These are phyloP conservation scores for Hippocampus abdominalis DNA, from an alignment of 2,113 vertebrate genomes.

Conservation along the genomic window DNA sequence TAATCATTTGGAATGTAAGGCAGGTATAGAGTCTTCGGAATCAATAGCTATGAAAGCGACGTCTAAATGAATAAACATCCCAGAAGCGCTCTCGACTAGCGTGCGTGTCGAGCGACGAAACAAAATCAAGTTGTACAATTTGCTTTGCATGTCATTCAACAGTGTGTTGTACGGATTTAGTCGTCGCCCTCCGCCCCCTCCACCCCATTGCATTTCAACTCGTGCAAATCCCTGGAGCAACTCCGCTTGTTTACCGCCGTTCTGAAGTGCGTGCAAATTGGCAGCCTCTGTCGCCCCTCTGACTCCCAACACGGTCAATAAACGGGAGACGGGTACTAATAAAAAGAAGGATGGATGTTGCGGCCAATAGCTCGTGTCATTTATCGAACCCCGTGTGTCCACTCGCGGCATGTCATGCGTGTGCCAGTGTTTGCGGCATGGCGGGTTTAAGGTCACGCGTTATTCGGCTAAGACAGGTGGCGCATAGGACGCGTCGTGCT, in stretches of 20 bases:
- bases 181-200: too few species aligned
- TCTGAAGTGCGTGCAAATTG: constrained; percentile 62
- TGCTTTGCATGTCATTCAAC: background rate
- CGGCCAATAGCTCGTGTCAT: constrained; percentile 49
- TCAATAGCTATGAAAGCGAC: constrained; percentile 25
- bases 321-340: constrained; percentile 45
- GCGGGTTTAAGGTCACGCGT: constrained; percentile 37
- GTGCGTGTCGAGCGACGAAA: background rate
- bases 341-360: constrained; percentile 48
- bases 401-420: constrained; percentile 29
- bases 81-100: background rate
- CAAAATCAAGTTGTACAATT: background rate
- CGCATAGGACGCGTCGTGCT: constrained; percentile 12
- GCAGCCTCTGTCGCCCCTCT: constrained; percentile 19
- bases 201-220: background rate
- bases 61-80: constrained; percentile 19
- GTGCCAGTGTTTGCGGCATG: constrained; percentile 6
- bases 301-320: constrained; percentile 41
- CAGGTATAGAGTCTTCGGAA: constrained; percentile 7
- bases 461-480: constrained; percentile 19
- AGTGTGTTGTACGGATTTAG: background rate
- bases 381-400: constrained; percentile 59
- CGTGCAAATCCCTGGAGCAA: background rate
- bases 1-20: background rate
- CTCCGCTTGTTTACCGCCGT: constrained; percentile 47